A percentile compares a stretch with the other conserved stretches of the same genome.
Conservation (phyloP, 1,140 invertebrate genomes). For the Caerostris darwini region DNA sequence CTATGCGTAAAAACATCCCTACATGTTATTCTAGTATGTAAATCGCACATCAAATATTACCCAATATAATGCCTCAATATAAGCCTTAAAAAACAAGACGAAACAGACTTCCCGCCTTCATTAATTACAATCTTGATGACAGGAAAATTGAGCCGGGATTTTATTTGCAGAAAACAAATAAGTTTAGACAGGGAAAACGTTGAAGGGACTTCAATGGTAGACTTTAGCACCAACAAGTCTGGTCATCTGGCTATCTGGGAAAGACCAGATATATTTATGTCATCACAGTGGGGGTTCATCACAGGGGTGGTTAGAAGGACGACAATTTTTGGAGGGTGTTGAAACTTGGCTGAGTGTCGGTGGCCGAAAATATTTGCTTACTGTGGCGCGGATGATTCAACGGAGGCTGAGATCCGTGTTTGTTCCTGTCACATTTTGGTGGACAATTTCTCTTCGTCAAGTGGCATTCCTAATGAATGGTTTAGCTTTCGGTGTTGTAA, state of each 20-base stretch:
- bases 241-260: background rate
- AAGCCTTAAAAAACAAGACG: background rate
- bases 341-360: background rate
- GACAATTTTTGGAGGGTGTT: background rate
- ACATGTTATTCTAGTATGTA: too few species aligned
- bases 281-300: too few species aligned
- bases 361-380: background rate
- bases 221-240: background rate
- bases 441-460: background rate
- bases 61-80: background rate
- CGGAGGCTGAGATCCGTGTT: background rate
- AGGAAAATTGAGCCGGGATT: background rate
- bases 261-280: background rate
- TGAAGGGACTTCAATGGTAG: background rate
- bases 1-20: too few species aligned
- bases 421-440: background rate
- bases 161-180: background rate
- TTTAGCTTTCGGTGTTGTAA: background rate
- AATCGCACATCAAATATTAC: too few species aligned
- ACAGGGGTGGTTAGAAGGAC: background rate
- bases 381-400: background rate
- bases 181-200: background rate
- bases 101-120: background rate
- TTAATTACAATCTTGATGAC: background rate
- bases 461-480: background rate